Base-by-base conservation (phyloP, 2,113 vertebrate genomes). In the Coregonus clupeaformis region DNA sequence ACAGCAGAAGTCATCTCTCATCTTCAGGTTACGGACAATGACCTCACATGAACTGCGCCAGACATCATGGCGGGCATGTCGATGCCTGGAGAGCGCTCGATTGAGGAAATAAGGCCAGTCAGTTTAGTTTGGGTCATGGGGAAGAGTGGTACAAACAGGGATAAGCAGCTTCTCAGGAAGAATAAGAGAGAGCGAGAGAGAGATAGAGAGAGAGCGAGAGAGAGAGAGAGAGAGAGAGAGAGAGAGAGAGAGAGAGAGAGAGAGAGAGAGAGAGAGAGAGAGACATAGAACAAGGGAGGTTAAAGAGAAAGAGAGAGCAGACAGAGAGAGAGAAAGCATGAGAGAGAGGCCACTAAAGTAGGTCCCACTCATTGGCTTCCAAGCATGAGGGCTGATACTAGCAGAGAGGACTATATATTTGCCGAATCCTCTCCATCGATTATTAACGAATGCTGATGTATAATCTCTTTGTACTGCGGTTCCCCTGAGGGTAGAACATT, bases 371-470 rank as follows among this genome's bases (percentile, higher is more conserved):
- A 32, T 42, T 77, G 52, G 74, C 84, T 76, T 64, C 52, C 73
- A 85, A 73, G 80, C 81, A 84, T 66, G 72, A 42, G 80, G 68
- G 64, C 57, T 76, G 80, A 79, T 79, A 82, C 77, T 24, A 86
- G 67, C 71, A 27, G 30, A 70, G 82, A 60, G 25, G 9, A 16
- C 86, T 89, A 67, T 89, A 92, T 88, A 90, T 89, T 91, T 75
- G 75, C 77, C 74, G 77, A 81, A 84, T 81, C 84, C 81, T 80
- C 75, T 73, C 63, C 79, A 91, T 90, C 22, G 82, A 87, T 90
- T 91, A 90, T 91, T 89, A 80, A 92, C 83, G 73, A 86, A 81
- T 70, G 82, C 59, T 73, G 65, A 72, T 70, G 79, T 79, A 84
- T 89, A 84, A 90, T 85, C 79, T 79, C 83, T 88, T 88, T 68